Conservation (phyloP, 92 coral and sea anemone genomes). For the Heteractis magnifica region DNA sequence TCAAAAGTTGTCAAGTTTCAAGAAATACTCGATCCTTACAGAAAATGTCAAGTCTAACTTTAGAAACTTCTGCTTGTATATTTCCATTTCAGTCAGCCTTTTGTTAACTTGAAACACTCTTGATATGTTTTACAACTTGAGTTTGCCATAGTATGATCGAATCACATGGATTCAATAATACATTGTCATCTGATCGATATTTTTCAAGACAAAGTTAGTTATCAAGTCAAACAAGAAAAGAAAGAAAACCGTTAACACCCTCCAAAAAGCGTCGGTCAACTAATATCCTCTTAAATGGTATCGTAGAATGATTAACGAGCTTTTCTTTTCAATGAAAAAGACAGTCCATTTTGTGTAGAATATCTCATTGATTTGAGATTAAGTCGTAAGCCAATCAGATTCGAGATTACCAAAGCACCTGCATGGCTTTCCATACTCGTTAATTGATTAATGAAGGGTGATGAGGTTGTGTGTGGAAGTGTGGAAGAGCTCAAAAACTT, state of each 20-base stretch:
- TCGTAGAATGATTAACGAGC: not conserved
- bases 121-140: not conserved
- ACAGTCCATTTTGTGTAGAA: not conserved
- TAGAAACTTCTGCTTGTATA: too few relatives aligned
- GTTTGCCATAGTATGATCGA: not conserved
- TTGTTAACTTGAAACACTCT: not conserved
- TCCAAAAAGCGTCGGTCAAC: not conserved
- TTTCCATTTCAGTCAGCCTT: not conserved
- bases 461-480: conserved; percentile 49
- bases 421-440: conserved; percentile 43
- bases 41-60: too few relatives aligned
- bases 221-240: not conserved
- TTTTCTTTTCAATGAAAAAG: not conserved
- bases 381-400: conserved; percentile 20
- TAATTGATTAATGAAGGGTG: conserved; percentile 73
- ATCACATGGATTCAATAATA: not conserved
- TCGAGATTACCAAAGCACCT: conserved; percentile 41
- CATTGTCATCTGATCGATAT: not conserved
- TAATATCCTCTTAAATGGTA: not conserved
- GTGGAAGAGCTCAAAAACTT: too few relatives aligned
- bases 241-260: conserved; percentile 4
- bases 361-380: conserved; percentile 17
- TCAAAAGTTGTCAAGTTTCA: too few relatives aligned
- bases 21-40: too few relatives aligned
- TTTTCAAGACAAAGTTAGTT: not conserved